A percentile compares a stretch with the other conserved stretches of the same genome.
phyloP scores from a whole-genome alignment of 2,888 invertebrate species.

The Anthrax anthrax region DNA sequence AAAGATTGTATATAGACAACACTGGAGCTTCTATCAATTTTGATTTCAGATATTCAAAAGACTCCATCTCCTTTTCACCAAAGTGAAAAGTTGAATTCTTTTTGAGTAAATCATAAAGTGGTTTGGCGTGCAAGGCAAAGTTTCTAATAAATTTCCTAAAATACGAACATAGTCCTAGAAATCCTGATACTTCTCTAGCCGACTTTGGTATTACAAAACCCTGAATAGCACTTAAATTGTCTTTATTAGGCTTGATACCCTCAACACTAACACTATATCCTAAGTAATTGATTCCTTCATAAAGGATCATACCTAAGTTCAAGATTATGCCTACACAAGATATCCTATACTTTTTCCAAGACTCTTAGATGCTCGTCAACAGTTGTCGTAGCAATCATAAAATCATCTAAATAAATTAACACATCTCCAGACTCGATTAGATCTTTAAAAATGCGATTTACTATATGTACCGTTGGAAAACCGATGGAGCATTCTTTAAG shows the following conservation, averaged over 20 bases:
- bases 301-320: too few relatives aligned
- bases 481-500: too few relatives aligned
- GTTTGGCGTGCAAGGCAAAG: slow-evolving; percentile 15
- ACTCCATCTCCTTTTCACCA: too few relatives aligned
- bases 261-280: slow-evolving; percentile 1
- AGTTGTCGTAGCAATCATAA: slow-evolving; percentile 7
- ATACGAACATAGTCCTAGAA: not conserved
- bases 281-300: not conserved
- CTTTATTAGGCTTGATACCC: slow-evolving; percentile 5
- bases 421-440: slow-evolving; percentile 10
- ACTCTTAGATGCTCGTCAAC: slow-evolving; percentile 7
- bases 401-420: slow-evolving; percentile 15
- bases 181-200: slow-evolving; percentile 12
- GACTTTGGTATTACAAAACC: slow-evolving; percentile 10
- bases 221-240: slow-evolving; percentile 6
- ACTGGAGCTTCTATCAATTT: slow-evolving; percentile 19
- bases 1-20: not conserved
- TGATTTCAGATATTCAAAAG: slow-evolving; percentile 6
- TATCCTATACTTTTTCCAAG: slow-evolving; percentile 5
- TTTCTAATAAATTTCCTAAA: slow-evolving; percentile 18
- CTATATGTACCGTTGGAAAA: not conserved
- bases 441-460: slow-evolving; percentile 3
- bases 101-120: slow-evolving; percentile 16
- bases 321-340: not conserved
- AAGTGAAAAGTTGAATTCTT: too few relatives aligned